Percentiles rank a stretch among this genome's conserved stretches.
Conservation (phyloP, 1,140 invertebrate genomes). For the Apis laboriosa region DNA sequence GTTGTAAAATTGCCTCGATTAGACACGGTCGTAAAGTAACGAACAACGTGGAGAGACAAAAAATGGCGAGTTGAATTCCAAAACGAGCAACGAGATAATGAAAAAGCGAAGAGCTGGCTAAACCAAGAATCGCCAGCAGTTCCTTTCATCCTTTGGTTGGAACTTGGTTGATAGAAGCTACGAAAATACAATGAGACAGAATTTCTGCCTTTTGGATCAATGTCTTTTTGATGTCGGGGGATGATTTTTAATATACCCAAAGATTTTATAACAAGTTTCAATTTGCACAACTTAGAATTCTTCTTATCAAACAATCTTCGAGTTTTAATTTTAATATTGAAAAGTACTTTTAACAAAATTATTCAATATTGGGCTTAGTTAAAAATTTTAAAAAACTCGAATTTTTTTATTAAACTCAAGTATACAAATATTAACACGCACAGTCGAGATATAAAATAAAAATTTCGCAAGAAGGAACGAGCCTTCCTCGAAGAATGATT, state of each 20-base stretch:
- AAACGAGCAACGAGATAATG: not conserved
- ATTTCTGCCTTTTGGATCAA: not conserved
- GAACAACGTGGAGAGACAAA: not conserved
- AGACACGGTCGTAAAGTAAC: not conserved
- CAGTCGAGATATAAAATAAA: no score
- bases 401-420: no score
- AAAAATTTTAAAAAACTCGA: no score
- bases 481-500: not conserved
- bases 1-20: not conserved
- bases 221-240: not conserved
- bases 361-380: no score
- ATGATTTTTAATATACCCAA: not conserved
- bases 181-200: not conserved
- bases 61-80: not conserved
- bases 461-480: no score
- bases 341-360: no score
- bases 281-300: no score
- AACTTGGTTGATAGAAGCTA: not conserved
- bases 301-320: no score
- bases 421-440: no score
- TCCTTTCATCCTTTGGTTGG: slow-evolving; percentile 25
- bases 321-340: no score
- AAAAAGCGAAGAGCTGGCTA: not conserved
- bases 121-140: slow-evolving; percentile 2
- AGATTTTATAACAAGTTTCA: no score